A percentile compares a stretch with the other conserved stretches of the same genome.
Conservation (phyloP, 2,888 invertebrate species). For the Drosophila barbarae region DNA sequence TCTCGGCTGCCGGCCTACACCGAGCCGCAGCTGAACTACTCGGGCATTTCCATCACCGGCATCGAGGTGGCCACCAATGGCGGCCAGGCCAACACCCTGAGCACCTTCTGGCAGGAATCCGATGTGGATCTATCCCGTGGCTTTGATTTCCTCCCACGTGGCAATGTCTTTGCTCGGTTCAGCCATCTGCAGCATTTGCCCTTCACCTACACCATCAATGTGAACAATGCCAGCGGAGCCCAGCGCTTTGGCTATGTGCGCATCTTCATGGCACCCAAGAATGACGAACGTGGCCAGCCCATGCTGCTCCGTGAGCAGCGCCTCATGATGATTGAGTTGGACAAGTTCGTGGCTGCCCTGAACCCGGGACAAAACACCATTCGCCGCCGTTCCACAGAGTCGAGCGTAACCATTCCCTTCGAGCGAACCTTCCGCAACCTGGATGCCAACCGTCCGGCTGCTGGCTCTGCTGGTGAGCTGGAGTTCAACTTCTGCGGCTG, state of each 20-base stretch:
- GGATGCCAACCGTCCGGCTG: slow-evolving; percentile 82
- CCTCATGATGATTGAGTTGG: slow-evolving; percentile 84
- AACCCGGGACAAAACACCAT: slow-evolving; percentile 85
- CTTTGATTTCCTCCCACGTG: slow-evolving; percentile 89
- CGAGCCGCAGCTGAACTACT: slow-evolving; percentile 69
- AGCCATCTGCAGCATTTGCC: slow-evolving; percentile 88
- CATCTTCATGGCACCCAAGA: slow-evolving; percentile 84
- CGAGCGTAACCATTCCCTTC: slow-evolving; percentile 90
- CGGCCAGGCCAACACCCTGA: slow-evolving; percentile 82
- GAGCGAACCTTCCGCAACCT: slow-evolving; percentile 89
- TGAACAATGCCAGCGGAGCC: slow-evolving; percentile 82
- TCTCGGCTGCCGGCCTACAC: slow-evolving; percentile 85
- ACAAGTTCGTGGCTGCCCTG: slow-evolving; percentile 85
- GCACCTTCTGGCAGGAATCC: slow-evolving; percentile 90
- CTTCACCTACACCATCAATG: slow-evolving; percentile 85
- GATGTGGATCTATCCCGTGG: slow-evolving; percentile 89
- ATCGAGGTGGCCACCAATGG: slow-evolving; percentile 81
- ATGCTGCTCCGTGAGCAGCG: slow-evolving; percentile 84
- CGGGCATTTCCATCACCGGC: slow-evolving; percentile 83
- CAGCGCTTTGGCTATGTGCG: slow-evolving; percentile 83
- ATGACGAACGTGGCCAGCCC: slow-evolving; percentile 84
- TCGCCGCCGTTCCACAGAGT: slow-evolving; percentile 84
- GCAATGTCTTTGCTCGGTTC: slow-evolving; percentile 85
- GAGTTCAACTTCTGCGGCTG: slow-evolving; percentile 92
- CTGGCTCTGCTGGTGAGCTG: slow-evolving; percentile 80